Evolutionary conservation across 2,113 vertebrate species (phyloP), one percentile per base, ranked within the genome.

Genomic region (Ascaphus truei): DNA sequence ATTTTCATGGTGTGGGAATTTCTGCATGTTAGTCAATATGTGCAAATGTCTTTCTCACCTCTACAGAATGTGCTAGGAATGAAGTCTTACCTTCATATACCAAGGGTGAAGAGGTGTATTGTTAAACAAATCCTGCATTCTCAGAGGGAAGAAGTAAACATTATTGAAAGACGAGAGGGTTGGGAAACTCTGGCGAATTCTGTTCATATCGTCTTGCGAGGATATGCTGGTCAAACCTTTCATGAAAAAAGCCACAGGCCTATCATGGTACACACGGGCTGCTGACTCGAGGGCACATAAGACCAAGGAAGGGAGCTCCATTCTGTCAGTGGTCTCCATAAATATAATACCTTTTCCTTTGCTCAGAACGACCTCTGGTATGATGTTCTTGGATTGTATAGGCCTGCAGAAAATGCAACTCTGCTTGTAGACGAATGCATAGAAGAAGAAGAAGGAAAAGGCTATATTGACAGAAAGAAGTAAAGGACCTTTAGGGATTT

Each of bases 281-380:
- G 89, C 88, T 1, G 90, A 92, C 43, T 91, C 90, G 58, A 91
- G 79, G 0, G 89, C 85, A 29, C 90, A 92, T 3, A 85, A 82
- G 48, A 88, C 84, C 62, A 92, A 66, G 0, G 83, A 75, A 2
- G 82, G 43, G 0, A 84, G 88, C 58, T 89, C 80, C 31, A 78
- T 36, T 1, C 75, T 82, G 15, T 90, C 82, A 0, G 88, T 89
- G 0, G 86, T 90, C 77, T 92, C 89, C 58, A 92, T 72, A 51
- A 91, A 91, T 51, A 92, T 84, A 9, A 92, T 87, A 63, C 81
- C 74, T 8, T 37, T 85, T 2, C 80, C 79, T 0, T 74, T 67
- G 67, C 55, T 71, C 75, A 90, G 37, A 64, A 89, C 64, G 20
- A 75, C 75, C 64, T 83, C 80, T 0, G 25, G 53, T 4, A 10